Conservation (phyloP, 2,113 vertebrate genomes). For the Theropithecus gelada region DNA sequence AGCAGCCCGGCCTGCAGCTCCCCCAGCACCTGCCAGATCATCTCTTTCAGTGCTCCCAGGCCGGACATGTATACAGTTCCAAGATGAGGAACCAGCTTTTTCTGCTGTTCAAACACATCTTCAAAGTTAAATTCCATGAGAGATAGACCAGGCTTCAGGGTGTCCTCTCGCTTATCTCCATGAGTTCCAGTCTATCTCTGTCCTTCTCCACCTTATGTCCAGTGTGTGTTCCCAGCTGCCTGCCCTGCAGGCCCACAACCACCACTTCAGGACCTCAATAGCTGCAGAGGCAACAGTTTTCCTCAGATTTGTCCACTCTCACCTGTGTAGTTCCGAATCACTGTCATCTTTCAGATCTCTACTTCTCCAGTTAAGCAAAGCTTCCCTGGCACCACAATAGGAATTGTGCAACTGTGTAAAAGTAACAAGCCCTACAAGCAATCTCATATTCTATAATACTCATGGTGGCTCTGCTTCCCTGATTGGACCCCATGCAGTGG, state of each 20-base stretch:
- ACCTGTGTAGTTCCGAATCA: not conserved
- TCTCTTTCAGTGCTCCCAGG: no score
- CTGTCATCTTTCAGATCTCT: not conserved
- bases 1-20: not conserved
- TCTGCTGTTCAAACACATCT: not conserved
- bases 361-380: not conserved
- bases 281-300: not conserved
- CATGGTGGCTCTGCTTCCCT: not conserved
- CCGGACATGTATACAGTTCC: no score
- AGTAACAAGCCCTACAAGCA: not conserved
- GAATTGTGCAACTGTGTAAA: no score
- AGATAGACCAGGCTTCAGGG: not conserved
- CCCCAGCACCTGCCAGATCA: not conserved
- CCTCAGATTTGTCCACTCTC: not conserved
- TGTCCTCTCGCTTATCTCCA: not conserved
- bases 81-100: not conserved
- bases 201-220: not conserved
- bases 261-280: not conserved
- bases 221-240: not conserved
- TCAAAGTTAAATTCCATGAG: not conserved
- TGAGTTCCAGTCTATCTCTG: not conserved
- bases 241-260: no score
- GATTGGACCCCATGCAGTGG: not conserved
- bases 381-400: not conserved
- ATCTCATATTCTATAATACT: not conserved